Evolutionary conservation across 2,888 invertebrate genomes (phyloP).

Genomic region (Lamellibrachia columna): DNA sequence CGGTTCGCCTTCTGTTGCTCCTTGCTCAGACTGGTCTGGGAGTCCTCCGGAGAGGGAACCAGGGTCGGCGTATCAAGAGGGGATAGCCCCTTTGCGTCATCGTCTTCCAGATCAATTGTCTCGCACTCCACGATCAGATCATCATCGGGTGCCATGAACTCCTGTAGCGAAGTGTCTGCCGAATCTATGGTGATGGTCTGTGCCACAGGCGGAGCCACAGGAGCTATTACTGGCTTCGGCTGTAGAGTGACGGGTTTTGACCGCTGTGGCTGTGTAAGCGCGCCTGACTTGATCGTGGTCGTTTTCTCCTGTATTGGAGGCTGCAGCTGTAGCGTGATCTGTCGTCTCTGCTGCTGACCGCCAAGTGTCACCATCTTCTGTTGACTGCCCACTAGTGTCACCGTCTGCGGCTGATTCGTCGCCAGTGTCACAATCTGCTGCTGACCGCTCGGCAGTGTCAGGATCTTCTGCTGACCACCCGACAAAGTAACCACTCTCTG

Average conservation of each 20-base stretch:
- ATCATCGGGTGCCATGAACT: not conserved
- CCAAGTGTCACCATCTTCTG: not conserved
- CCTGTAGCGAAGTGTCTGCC: not conserved
- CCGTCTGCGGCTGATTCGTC: constrained; percentile 24
- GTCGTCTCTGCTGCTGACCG: not conserved
- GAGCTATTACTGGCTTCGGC: not conserved
- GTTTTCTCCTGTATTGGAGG: constrained; percentile 21
- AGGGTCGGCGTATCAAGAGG: not conserved
- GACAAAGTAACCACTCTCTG: not conserved
- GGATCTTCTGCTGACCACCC: not conserved
- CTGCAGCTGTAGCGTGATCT: constrained; percentile 1
- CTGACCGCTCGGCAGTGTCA: not conserved
- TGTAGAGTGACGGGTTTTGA: not conserved
- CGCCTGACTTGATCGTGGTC: not conserved
- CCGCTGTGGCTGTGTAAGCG: not conserved
- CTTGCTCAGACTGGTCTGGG: constrained; percentile 25
- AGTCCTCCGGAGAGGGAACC: not conserved
- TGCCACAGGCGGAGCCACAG: not conserved
- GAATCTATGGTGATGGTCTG: constrained; percentile 5
- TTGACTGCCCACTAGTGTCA: constrained; percentile 18
- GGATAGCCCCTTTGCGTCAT: not conserved
- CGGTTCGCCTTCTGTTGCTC: constrained; percentile 52
- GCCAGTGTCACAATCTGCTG: not conserved
- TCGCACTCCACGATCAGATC: not conserved
- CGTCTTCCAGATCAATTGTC: not conserved